A percentile compares a stretch with the other conserved stretches of the same genome.
phyloP scores from a whole-genome alignment of 2,888 invertebrate genomes.

The Sarcophaga caerulescens region DNA sequence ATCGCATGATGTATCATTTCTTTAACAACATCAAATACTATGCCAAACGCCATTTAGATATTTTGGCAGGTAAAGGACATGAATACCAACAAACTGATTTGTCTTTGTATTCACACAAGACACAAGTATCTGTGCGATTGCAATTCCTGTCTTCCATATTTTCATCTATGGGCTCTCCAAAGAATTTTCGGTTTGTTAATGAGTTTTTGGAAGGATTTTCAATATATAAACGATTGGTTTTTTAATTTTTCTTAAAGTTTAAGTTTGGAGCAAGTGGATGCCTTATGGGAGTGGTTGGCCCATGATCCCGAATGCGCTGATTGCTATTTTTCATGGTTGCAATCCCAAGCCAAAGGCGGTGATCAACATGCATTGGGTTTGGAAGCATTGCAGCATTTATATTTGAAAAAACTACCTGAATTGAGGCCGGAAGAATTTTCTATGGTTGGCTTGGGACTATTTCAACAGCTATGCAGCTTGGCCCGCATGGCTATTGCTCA shows the following conservation, averaged over 20 bases:
- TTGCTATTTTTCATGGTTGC: constrained; percentile 95
- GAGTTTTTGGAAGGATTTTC: background rate
- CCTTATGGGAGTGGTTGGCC: constrained; percentile 94
- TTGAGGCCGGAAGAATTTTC: constrained; percentile 93
- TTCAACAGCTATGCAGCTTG: constrained; percentile 94
- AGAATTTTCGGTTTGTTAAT: constrained; percentile 87
- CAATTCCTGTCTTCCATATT: constrained; percentile 96
- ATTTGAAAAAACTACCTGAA: constrained; percentile 93
- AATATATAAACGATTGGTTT: constrained; percentile 5
- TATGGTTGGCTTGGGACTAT: constrained; percentile 94
- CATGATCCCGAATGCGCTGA: constrained; percentile 93
- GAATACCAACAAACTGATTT: constrained; percentile 74
- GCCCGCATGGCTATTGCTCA: constrained; percentile 91
- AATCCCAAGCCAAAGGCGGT: constrained; percentile 94
- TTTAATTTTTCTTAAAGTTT: constrained; percentile 82
- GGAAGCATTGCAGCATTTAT: constrained; percentile 93
- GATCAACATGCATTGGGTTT: constrained; percentile 95
- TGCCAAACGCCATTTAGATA: constrained; percentile 80
- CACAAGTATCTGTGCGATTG: constrained; percentile 94
- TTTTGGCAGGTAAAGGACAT: constrained; percentile 75
- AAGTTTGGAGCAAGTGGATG: constrained; percentile 94
- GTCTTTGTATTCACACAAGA: constrained; percentile 87
- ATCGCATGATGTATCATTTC: constrained; percentile 96
- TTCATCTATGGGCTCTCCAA: constrained; percentile 94
- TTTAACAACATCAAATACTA: constrained; percentile 93